Percentiles rank a stretch among this genome's conserved stretches.
Conservation (phyloP, 2,888 invertebrate species). For the Perizoma flavofasciatum region DNA sequence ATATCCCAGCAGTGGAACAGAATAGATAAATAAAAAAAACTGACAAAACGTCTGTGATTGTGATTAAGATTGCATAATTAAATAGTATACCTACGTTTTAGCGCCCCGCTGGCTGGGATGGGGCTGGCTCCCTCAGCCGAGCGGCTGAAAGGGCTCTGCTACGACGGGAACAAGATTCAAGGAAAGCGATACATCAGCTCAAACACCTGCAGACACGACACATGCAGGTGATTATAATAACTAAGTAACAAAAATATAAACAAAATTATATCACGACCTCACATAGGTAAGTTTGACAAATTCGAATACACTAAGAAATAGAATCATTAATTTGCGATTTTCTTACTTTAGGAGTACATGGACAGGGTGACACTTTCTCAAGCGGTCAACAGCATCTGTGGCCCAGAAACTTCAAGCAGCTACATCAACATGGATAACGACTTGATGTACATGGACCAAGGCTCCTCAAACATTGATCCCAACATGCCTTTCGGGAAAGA, state of each 20-base stretch:
- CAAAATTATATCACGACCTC: too few relatives aligned
- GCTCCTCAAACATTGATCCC: conserved; percentile 65
- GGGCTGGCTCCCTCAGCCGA: conserved; percentile 60
- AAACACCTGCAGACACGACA: conserved; percentile 72
- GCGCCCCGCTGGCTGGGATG: conserved; percentile 67
- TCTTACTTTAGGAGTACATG: conserved; percentile 75
- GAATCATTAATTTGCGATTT: too few relatives aligned
- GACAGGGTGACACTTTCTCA: conserved; percentile 73
- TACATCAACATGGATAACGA: conserved; percentile 73
- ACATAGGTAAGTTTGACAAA: too few relatives aligned
- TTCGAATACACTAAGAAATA: too few relatives aligned
- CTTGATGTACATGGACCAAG: conserved; percentile 74
- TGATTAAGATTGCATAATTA: too few relatives aligned
- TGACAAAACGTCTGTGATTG: too few relatives aligned
- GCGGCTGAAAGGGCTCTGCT: conserved; percentile 73
- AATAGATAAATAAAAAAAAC: too few relatives aligned
- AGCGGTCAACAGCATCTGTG: conserved; percentile 77
- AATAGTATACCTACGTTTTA: conserved; percentile 29
- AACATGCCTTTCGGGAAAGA: conserved; percentile 64
- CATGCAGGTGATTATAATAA: conserved; percentile 65
- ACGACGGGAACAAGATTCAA: conserved; percentile 75
- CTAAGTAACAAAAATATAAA: too few relatives aligned
- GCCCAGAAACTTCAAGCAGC: conserved; percentile 63
- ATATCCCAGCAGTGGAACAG: too few relatives aligned
- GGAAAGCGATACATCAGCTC: conserved; percentile 76